Conservation (phyloP, 2,888 invertebrate genomes). For the Desoria tigrina region DNA sequence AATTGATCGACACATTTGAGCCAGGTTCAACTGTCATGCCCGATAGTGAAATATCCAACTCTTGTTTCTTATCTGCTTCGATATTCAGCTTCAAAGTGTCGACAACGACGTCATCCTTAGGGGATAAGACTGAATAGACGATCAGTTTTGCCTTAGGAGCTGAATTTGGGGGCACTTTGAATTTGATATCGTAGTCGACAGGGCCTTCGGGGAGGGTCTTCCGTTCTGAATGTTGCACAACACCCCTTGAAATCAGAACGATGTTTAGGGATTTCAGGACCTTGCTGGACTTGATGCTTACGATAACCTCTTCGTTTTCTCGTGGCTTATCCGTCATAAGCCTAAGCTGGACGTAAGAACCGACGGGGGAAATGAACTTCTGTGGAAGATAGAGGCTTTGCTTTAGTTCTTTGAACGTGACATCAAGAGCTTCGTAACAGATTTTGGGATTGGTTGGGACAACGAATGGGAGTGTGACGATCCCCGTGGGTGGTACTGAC, state of each 20-base stretch:
- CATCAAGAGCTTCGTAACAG: conserved; percentile 14
- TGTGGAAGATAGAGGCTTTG: conserved; percentile 31
- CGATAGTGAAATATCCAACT: conserved; percentile 64
- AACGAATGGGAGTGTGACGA: conserved; percentile 30
- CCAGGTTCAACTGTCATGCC: conserved; percentile 72
- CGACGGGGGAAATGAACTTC: conserved; percentile 16
- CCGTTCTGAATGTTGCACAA: conserved; percentile 74
- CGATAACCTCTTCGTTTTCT: conserved; percentile 69
- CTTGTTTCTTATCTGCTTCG: conserved; percentile 76
- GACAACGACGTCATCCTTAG: conserved; percentile 73
- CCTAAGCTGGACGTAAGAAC: conserved; percentile 32
- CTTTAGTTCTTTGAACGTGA: conserved; percentile 33
- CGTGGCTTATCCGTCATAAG: conserved; percentile 40
- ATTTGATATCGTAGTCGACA: conserved; percentile 11
- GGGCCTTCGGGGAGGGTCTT: neutral
- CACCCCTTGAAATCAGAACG: conserved; percentile 77
- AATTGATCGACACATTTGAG: conserved; percentile 71
- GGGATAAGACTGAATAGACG: conserved; percentile 68
- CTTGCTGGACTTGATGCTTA: conserved; percentile 73
- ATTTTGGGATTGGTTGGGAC: conserved; percentile 36
- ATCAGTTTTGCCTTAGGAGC: conserved; percentile 76
- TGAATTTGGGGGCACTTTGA: conserved; percentile 67
- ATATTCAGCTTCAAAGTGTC: conserved; percentile 80
- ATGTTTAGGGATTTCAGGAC: conserved; percentile 74
- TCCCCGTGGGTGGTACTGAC: conserved; percentile 68